Evolutionary conservation across 2,797 vertebrate species (phyloP).

Genomic region (Ptychobarbus kaznakovi): DNA sequence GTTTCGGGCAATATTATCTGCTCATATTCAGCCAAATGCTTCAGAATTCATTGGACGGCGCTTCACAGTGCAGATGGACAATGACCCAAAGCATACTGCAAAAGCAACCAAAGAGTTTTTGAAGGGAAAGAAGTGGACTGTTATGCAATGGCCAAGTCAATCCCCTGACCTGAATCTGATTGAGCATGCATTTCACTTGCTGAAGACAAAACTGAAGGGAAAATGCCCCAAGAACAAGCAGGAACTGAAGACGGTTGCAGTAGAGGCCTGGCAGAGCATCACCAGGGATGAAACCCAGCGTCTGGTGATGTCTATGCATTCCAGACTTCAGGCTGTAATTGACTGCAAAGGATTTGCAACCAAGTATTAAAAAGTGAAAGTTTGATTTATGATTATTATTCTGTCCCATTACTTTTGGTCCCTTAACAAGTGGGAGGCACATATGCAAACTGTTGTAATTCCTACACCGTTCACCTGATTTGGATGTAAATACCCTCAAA

Average conservation of each 20-base stretch:
- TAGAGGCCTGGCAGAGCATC: constrained; percentile 17
- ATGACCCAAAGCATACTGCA: constrained; percentile 21
- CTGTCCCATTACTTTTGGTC: constrained; percentile 39
- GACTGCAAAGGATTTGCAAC: constrained; percentile 30
- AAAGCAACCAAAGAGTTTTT: constrained; percentile 1
- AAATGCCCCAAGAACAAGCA: too few relatives aligned
- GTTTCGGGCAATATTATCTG: too few relatives aligned
- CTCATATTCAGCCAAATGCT: constrained; percentile 48
- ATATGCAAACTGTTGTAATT: not conserved
- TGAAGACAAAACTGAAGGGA: too few relatives aligned
- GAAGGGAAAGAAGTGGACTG: too few relatives aligned
- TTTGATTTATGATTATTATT: constrained; percentile 19
- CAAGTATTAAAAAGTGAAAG: constrained; percentile 18
- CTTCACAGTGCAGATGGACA: constrained; percentile 63
- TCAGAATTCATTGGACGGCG: constrained; percentile 49
- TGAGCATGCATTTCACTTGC: too few relatives aligned
- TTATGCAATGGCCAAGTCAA: too few relatives aligned
- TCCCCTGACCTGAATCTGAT: too few relatives aligned
- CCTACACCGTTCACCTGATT: not conserved
- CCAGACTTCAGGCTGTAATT: constrained; percentile 20
- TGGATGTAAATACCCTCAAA: not conserved
- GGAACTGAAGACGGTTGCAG: not conserved
- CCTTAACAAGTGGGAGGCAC: constrained; percentile 39
- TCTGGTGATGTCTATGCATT: constrained; percentile 5
- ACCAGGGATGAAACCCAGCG: constrained; percentile 10